These are phyloP conservation scores for Wasmannia auropunctata DNA, from an alignment of 1,140 invertebrate genomes.

Conservation along the genomic window DNA sequence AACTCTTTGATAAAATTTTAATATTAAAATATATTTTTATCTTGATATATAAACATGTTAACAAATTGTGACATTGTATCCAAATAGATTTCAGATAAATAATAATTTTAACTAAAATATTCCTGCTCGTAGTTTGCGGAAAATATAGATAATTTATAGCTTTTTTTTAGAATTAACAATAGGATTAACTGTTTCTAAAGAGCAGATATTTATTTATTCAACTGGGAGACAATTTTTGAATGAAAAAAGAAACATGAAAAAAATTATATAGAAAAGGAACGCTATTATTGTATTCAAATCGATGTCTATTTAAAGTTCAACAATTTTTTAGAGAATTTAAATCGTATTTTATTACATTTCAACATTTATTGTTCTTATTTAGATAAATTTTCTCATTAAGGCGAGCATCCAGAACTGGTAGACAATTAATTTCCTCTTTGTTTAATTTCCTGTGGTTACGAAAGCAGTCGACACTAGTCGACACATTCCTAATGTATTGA, in stretches of 20 bases:
- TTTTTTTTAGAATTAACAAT: not conserved
- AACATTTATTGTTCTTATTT: conserved; percentile 16
- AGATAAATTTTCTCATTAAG: not conserved
- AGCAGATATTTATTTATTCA: not conserved
- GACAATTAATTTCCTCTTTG: not conserved
- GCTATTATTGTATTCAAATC: too few relatives aligned
- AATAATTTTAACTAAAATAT: not conserved
- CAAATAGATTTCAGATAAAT: not conserved
- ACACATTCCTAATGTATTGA: not conserved
- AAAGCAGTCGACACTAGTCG: not conserved
- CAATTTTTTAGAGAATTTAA: not conserved
- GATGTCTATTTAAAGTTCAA: not conserved
- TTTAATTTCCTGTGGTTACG: not conserved
- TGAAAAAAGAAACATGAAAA: not conserved
- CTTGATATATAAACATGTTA: not conserved
- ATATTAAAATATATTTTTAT: not conserved
- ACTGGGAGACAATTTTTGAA: too few relatives aligned
- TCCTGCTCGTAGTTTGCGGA: not conserved
- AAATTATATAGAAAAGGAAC: not conserved
- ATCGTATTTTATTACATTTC: not conserved
- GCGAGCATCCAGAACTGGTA: not conserved
- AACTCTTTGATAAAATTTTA: not conserved
- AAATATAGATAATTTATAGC: not conserved
- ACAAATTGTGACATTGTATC: not conserved
- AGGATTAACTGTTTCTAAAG: too few relatives aligned